phyloP scores from a whole-genome alignment of 2,797 vertebrate species.

The Ctenopoma multispine region DNA sequence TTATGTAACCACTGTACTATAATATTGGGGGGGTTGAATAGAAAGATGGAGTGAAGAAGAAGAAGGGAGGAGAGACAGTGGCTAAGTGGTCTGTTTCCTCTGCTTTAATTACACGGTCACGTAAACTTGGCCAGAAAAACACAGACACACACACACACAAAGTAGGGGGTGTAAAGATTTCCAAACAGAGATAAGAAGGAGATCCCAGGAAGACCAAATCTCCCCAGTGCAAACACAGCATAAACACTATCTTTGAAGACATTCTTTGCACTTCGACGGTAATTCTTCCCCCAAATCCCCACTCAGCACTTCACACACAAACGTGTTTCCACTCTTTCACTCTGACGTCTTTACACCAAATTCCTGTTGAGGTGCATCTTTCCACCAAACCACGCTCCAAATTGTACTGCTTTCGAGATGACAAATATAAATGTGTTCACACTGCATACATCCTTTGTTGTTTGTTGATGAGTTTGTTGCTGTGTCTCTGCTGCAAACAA shows the following conservation, averaged over 20 bases:
- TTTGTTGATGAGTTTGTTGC: background rate
- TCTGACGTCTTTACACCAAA: conserved; percentile 36
- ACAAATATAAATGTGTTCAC: conserved; percentile 14
- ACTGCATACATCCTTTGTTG: conserved; percentile 10
- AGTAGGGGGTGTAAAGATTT: conserved; percentile 51
- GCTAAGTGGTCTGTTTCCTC: conserved; percentile 38
- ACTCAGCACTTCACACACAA: conserved; percentile 62
- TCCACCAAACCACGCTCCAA: conserved; percentile 1
- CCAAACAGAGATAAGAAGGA: conserved; percentile 40
- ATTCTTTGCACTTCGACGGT: conserved; percentile 39
- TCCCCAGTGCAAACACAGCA: conserved; percentile 56
- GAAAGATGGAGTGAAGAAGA: conserved; percentile 17
- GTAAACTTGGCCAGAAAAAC: conserved; percentile 32
- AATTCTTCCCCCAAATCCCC: conserved; percentile 60
- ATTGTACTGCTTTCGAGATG: background rate
- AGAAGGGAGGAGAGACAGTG: conserved; percentile 13
- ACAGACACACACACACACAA: conserved; percentile 17
- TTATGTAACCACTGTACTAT: conserved; percentile 26
- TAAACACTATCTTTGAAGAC: conserved; percentile 67
- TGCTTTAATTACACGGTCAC: conserved; percentile 47
- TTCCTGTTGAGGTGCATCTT: conserved; percentile 40
- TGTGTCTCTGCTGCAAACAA: no score
- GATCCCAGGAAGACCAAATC: conserved; percentile 52
- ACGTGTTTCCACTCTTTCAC: conserved; percentile 41
- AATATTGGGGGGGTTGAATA: conserved; percentile 19